Evolutionary conservation across 1,140 invertebrate species (phyloP), one percentile per base, ranked within the genome.

Genomic region (Halyomorpha halys): DNA sequence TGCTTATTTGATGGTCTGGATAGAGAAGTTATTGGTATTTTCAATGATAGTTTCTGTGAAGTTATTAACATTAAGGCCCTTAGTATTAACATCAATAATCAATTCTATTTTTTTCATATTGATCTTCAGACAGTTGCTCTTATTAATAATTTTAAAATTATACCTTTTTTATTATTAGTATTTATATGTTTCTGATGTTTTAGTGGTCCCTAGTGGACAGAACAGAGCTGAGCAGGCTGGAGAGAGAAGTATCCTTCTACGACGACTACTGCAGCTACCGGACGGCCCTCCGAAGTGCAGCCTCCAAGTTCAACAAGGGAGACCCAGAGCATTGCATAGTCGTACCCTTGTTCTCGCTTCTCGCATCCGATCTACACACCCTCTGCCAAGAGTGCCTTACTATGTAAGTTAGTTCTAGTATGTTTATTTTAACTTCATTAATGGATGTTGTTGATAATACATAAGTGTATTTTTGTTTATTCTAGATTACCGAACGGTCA

Each of bases 401-500:
- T 16, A 67, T 56, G 68, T 67, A 47, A 65, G 65, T 68, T 30
- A 4, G 27, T 30, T 30, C 8, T 30, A 3, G 3, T 30, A 8
- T 30, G 27, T 4, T 30, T 30, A 30, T 30, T 30, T 30, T 30
- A 4, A 4, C 27, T 8, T 30, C 8, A n/a, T n/a, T n/a, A n/a
- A n/a, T 30, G 3, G 27, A 30, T 30, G 3, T 30, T 30, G 3
- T 4, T 30, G 27, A 4, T 8, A 3, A 4, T 30, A 30, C 3
- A 30, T 30, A 30, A 30, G 27, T 4, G 8, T 30, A 30, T 30
- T 30, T 30, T 30, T 21, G 4, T 21, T 53, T 23, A 6, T 34
- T 53, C 13, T 59, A 67, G 66, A 30, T 54, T 69, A 23, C 59
- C 64, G 18, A 67, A 66, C 45, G 68, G 65, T n/a, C 65, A 67